These are phyloP conservation scores for Ariopsis seemanni DNA, from an alignment of 2,113 vertebrate species.

Conservation along the genomic window DNA sequence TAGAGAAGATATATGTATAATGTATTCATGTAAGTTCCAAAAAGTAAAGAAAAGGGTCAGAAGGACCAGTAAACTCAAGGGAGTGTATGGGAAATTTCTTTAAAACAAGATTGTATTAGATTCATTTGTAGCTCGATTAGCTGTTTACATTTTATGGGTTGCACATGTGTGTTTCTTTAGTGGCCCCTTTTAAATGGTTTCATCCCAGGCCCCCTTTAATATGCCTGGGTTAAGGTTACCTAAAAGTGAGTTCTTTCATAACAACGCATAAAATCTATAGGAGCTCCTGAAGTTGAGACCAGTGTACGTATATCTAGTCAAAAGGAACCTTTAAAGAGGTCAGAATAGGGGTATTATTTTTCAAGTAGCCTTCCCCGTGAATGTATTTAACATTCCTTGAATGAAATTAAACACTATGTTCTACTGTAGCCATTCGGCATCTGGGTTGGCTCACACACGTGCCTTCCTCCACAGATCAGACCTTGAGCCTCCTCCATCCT, in stretches of 20 bases:
- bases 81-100: background rate
- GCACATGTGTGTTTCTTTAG: background rate
- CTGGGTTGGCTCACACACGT: conserved; percentile 39
- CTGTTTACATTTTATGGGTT: background rate
- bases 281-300: background rate
- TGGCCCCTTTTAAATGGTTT: background rate
- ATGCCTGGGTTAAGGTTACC: background rate
- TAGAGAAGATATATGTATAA: too few species aligned
- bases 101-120: background rate
- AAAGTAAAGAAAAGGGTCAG: background rate
- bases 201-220: background rate
- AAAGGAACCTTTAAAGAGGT: background rate
- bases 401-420: conserved; percentile 32
- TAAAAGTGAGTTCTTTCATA: background rate
- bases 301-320: background rate
- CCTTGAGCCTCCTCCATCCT: conserved; percentile 47
- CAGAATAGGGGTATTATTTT: conserved; percentile 35
- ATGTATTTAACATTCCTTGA: conserved; percentile 40
- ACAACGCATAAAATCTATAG: background rate
- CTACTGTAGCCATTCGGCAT: conserved; percentile 41
- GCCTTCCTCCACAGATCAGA: conserved; percentile 47
- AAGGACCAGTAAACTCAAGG: background rate
- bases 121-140: background rate
- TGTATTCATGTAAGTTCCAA: too few species aligned
- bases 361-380: conserved; percentile 28